Base-by-base conservation (phyloP, 2,113 vertebrate species). In the Collichthys lucidus region DNA sequence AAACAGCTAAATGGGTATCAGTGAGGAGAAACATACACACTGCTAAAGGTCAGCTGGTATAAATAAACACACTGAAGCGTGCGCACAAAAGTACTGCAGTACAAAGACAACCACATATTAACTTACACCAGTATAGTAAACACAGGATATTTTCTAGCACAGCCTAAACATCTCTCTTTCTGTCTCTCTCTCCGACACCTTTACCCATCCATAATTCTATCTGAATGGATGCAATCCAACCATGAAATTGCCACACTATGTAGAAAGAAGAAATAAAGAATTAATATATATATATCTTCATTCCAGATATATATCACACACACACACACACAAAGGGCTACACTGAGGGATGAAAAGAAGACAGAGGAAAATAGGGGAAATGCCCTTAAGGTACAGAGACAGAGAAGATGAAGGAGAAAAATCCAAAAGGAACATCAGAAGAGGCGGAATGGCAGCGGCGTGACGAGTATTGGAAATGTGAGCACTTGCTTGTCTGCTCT, bases 1-100 rank as follows among this genome's bases (percentile, higher is more conserved):
- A 80, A 85, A 90, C 64, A 82, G 77, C 62, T 81, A 72, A 80
- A 89, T 74, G 76, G 53, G 77, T n/a, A 69, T 78, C 56, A 74
- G 63, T 40, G 49, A 82, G 65, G 20, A 59, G 53, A 84, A 70
- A 76, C 49, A 71, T 15, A 64, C 55, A 79, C 77, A 56, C 80
- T 8, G 69, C 61, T 71, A 85, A 86, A 90, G 88, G 85, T 82
- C 79, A 89, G 7, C 76, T 10, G 35, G 79, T 52, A 73, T 60
- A 84, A 55, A 82, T 69, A 70, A 88, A 79, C 57, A 71, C 49
- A 35, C 40, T 17, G 11, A 62, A 40, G n/a, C 35, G 77, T 26
- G 44, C 67, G 77, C 11, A 68, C 22, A 59, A 31, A 77, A 70
- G 44, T 59, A 9, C 3, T 15, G 29, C 17, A 65, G 12, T 53